These are phyloP conservation scores for Drosophila gaucha DNA, from an alignment of 2,888 invertebrate genomes.

Conservation along the genomic window DNA sequence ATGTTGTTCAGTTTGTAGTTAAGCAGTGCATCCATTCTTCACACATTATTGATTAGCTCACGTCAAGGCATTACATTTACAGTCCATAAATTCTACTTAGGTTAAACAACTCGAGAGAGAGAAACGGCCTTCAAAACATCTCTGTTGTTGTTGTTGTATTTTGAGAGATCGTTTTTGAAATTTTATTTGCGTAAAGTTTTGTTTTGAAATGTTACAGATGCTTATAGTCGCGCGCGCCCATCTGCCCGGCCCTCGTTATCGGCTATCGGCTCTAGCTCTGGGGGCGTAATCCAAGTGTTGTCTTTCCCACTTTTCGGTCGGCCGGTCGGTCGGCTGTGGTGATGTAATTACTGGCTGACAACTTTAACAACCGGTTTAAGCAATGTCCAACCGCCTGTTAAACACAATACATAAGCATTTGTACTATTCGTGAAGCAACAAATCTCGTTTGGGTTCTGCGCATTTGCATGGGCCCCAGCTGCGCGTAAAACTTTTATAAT, in stretches of 20 bases:
- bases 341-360: constrained; percentile 72
- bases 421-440: constrained; percentile 21
- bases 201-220: constrained; percentile 60
- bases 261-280: background rate
- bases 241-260: constrained; percentile 24
- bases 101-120: constrained; percentile 19
- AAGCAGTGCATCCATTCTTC: constrained; percentile 21
- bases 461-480: constrained; percentile 37
- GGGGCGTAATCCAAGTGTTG: constrained; percentile 39
- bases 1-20: constrained; percentile 3
- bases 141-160: constrained; percentile 3
- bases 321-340: constrained; percentile 34
- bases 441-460: constrained; percentile 66
- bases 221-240: constrained; percentile 8
- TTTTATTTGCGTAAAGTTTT: constrained; percentile 20
- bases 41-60: constrained; percentile 29
- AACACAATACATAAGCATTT: constrained; percentile 33
- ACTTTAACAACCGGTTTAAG: constrained; percentile 68
- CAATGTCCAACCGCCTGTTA: constrained; percentile 40
- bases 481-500: background rate
- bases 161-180: constrained; percentile 6
- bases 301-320: constrained; percentile 5
- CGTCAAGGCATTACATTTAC: constrained; percentile 16
- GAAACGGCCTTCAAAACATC: constrained; percentile 18
- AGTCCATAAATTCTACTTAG: constrained; percentile 27